Base-by-base conservation (phyloP, 2,888 invertebrate species). In the Cyclophora punctaria region DNA sequence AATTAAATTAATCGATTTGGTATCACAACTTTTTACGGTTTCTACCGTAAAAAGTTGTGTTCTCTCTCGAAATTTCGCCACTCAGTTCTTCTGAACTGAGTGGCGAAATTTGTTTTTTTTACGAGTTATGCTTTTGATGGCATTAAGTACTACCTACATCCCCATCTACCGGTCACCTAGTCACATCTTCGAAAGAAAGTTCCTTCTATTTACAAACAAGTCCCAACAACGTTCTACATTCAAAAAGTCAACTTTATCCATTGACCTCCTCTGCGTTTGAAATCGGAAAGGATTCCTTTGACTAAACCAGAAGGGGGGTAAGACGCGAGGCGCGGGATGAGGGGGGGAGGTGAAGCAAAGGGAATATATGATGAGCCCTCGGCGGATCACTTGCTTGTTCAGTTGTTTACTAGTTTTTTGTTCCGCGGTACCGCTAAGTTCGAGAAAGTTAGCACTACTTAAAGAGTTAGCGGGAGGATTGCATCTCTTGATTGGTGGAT, bases 311-410 rank as follows among this genome's bases (percentile, higher is more conserved):
- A 5, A 37, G 37, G 4, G 37, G 37, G 37, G 5, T 5, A 5
- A 37, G 5, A 37, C 4, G 37, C 60, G 50, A 48, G 40, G 6
- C n/a, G 48, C 34, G 40, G 35, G 6, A 2, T 4, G 7, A 7
- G 40, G 34, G 48, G 46, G 40, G 40, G 40, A 44, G 40, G 53
- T 58, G 59, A 45, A 49, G 65, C 74, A 81, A 80, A 80, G 73
- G 68, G 81, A 80, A 82, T 82, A 68, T 64, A 57, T 69, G 73
- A 81, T 80, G 77, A 79, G 69, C 58, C 59, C 37, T 4, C 37
- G 37, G 62, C 58, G 63, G 61, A 47, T 50, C 54, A 46, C 41
- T 34, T 37, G 45, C 52, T 53, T 54, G 56, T 58, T 55, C 51
- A 48, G 53, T 46, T 54, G 56, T 58, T 55, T 52, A 48, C 55